Percentiles rank a stretch among this genome's conserved stretches.
These are phyloP conservation scores for Laticauda laticaudata DNA, from an alignment of 2,113 vertebrate species.

Conservation along the genomic window DNA sequence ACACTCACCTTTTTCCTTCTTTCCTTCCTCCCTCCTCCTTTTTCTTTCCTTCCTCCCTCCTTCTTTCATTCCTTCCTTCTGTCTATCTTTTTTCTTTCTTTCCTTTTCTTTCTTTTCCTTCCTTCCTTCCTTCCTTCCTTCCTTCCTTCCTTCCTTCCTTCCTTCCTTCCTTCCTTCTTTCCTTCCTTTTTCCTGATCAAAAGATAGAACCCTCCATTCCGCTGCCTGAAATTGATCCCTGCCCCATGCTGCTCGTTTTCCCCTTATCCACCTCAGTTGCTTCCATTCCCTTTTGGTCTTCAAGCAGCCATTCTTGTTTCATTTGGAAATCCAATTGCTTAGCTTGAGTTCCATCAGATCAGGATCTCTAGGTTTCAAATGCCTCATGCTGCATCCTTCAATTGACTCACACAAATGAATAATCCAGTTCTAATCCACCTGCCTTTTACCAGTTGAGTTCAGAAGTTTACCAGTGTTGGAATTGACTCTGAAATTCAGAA, in stretches of 20 bases:
- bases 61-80: no score
- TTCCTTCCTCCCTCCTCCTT: not conserved
- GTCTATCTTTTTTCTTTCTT: no score
- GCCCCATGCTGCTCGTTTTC: not conserved
- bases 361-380: not conserved
- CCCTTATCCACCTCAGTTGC: not conserved
- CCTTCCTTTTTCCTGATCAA: not conserved
- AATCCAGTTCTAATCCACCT: not conserved
- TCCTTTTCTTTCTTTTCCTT: no score
- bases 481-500: not conserved
- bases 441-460: not conserved
- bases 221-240: not conserved
- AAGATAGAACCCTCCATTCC: not conserved
- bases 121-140: no score
- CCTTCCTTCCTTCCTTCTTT: not conserved
- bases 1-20: no score
- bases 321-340: not conserved
- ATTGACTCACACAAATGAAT: not conserved
- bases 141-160: accelerated
- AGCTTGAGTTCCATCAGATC: not conserved
- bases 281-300: not conserved
- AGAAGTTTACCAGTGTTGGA: no score
- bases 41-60: no score
- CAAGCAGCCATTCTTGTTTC: not conserved
- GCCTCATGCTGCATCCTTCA: not conserved